Conservation (phyloP, 2,113 vertebrate genomes). For the Phaethon lepturus region DNA sequence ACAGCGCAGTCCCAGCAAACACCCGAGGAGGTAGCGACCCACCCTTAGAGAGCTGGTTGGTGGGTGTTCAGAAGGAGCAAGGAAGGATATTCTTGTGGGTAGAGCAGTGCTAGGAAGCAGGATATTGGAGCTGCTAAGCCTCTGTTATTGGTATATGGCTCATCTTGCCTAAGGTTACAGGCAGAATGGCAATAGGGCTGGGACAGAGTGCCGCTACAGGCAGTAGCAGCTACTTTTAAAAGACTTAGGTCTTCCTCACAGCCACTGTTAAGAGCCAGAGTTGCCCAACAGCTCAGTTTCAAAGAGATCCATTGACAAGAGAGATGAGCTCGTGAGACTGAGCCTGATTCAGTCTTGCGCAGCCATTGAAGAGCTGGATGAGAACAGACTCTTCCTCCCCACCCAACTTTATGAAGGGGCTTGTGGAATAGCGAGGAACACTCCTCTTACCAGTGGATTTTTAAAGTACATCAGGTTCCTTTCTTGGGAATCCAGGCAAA, state of each 20-base stretch:
- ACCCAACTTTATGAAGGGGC: not conserved
- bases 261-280: not conserved
- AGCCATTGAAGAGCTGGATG: not conserved
- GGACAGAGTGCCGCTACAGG: not conserved
- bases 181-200: not conserved
- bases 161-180: not conserved
- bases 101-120: not conserved
- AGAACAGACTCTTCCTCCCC: not conserved
- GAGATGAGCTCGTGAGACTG: not conserved
- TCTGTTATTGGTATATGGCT: not conserved
- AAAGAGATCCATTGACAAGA: not conserved
- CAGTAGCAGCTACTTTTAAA: not conserved
- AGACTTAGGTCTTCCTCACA: not conserved
- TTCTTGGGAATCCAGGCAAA: constrained; percentile 87
- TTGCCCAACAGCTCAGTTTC: not conserved
- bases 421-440: not conserved
- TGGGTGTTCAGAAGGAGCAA: not conserved
- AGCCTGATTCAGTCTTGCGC: not conserved
- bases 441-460: constrained; percentile 84
- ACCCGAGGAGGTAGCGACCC: not conserved
- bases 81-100: not conserved
- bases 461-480: constrained; percentile 92
- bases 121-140: not conserved
- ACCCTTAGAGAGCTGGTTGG: not conserved
- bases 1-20: not conserved